Base-by-base conservation (phyloP, 2,888 invertebrate genomes). In the Caenorhabditis virilis region DNA sequence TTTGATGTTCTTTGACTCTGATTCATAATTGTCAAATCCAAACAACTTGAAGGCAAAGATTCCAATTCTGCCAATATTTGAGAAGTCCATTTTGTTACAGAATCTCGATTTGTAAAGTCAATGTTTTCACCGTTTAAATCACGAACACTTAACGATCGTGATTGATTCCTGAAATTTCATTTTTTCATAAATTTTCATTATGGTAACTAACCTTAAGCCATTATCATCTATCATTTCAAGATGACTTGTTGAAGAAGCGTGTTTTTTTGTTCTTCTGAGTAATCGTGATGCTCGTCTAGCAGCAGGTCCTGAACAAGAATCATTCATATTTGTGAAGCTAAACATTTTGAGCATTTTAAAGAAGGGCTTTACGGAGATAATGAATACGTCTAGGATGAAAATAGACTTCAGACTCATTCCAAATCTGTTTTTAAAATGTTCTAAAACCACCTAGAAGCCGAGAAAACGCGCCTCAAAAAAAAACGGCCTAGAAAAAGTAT, bases 61-160 rank as follows among this genome's bases (percentile, higher is more conserved):
- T 72, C 71, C 9, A 76, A 46, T 38, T 76, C 76, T 13, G 76
- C 76, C 35, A 76, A 63, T 13, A 76, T 76, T 53, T 70, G 74
- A 2, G 72, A 72, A 1, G 76, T 72, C 76, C 76, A 76, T 61
- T 72, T 72, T 51, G 66, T 67, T 26, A 73, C 73, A 42, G 65
- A 63, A 47, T 73, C 73, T 33, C 59, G 66, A 52, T 68, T 73
- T 38, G 42, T 56, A 51, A 73, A 73, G 42, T 73, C 73, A 52
- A 69, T 57, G 52, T 69, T 63, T 50, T 69, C 63, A 30, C 73
- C 73, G 48, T 71, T 58, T 36, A 73, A 53, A 64, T 70, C 66
- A 35, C 73, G 65, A 36, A 73, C 73, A 42, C 68, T 68, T 62
- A 73, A 48, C 15, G 65, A 68, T 46, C 67, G 59, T 41, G 33